Evolutionary conservation across 2,888 invertebrate genomes (phyloP).

Genomic region (Maniola hyperantus): DNA sequence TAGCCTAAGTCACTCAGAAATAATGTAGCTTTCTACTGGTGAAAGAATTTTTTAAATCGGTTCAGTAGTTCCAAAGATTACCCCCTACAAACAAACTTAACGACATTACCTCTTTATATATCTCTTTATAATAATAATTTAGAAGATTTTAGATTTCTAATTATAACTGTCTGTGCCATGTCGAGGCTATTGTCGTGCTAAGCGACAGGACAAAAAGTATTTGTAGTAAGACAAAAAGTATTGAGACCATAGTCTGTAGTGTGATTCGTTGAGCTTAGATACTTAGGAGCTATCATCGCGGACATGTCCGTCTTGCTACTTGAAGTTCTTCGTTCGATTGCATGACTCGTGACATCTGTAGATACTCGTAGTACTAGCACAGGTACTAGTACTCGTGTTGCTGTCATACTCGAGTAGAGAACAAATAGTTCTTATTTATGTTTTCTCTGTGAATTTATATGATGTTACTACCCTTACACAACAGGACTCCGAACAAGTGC

Average conservation of each 20-base stretch:
- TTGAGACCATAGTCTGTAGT: neutral
- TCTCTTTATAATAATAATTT: no score
- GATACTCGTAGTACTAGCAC: conserved; percentile 30
- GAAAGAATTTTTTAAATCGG: no score
- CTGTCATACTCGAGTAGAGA: conserved; percentile 33
- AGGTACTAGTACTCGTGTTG: conserved; percentile 12
- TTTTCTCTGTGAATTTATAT: conserved; percentile 11
- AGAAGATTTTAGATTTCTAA: no score
- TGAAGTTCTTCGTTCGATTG: conserved; percentile 43
- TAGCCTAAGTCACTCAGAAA: no score
- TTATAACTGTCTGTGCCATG: no score
- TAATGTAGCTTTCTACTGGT: no score
- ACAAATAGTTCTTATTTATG: conserved; percentile 33
- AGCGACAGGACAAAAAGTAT: neutral
- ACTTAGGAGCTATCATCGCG: conserved; percentile 39
- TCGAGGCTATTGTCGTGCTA: no score
- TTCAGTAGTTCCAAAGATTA: no score
- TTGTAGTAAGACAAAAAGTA: neutral
- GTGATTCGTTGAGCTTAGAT: neutral
- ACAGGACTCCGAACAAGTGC: neutral
- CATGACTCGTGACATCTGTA: conserved; percentile 38
- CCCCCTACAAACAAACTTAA: no score
- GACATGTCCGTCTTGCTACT: conserved; percentile 44
- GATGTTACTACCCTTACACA: neutral
- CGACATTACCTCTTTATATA: no score